Conservation (phyloP, 2,888 invertebrate genomes). For the Aphodius granarius region DNA sequence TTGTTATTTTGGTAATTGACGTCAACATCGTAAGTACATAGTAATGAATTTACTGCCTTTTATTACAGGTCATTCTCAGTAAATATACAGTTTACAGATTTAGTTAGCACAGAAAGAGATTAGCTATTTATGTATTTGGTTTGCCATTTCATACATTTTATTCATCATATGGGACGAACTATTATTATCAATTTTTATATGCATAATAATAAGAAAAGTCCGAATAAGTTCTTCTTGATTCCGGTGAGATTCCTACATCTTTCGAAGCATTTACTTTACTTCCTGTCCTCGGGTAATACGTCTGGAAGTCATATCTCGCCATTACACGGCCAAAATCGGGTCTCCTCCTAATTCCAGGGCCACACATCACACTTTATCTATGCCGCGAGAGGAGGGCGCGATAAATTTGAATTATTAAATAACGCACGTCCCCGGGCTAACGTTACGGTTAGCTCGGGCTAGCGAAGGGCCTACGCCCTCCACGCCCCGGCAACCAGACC, state of each 20-base stretch:
- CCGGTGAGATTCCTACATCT: no score
- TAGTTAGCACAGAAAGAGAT: no score
- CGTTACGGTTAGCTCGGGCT: background rate
- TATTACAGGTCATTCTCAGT: no score
- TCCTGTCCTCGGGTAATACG: background rate
- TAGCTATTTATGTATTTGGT: no score
- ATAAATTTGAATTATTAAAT: conserved; percentile 10
- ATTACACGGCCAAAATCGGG: background rate
- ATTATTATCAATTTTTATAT: no score
- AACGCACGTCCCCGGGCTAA: background rate
- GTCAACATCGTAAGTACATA: background rate
- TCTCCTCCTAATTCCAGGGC: background rate
- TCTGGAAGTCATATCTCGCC: background rate
- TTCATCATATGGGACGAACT: no score
- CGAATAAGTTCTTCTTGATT: no score
- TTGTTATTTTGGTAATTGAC: background rate
- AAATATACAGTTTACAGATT: background rate
- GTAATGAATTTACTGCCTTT: background rate
- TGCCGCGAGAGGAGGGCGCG: background rate
- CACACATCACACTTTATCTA: background rate
- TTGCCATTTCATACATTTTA: no score
- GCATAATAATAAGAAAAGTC: no score
- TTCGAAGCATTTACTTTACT: no score
- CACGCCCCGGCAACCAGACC: background rate
- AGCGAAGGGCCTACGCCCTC: background rate